Evolutionary conservation across 2,113 vertebrate species (phyloP).

Genomic region (Urocynchramus pylzowi): DNA sequence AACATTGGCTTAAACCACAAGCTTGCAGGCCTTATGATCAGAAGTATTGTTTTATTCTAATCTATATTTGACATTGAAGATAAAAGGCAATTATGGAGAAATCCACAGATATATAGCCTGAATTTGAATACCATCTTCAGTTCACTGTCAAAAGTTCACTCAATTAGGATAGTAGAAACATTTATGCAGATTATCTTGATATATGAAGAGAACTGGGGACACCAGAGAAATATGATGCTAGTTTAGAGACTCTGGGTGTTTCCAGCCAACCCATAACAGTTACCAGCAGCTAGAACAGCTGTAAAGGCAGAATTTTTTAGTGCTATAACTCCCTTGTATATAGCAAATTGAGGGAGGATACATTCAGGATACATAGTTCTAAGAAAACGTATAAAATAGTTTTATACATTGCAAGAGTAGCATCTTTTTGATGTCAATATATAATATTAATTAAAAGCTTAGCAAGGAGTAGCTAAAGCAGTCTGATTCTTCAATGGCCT

Average conservation of each 20-base stretch:
- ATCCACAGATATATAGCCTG: background rate
- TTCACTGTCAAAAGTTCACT: background rate
- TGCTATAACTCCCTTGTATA: background rate
- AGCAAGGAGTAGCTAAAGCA: background rate
- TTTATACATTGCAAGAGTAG: background rate
- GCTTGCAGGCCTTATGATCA: background rate
- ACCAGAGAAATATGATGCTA: background rate
- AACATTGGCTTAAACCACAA: background rate
- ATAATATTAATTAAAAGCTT: background rate
- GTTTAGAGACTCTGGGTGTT: background rate
- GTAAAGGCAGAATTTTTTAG: background rate
- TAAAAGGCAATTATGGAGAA: background rate
- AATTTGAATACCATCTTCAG: background rate
- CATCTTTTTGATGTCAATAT: background rate
- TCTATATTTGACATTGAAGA: background rate
- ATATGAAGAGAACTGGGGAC: background rate
- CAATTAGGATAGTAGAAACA: background rate
- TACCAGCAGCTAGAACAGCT: background rate
- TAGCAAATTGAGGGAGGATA: background rate
- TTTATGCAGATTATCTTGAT: background rate
- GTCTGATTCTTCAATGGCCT: background rate
- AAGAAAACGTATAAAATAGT: background rate
- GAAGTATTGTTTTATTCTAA: background rate
- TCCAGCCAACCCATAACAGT: background rate
- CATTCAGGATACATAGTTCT: background rate